Conservation (phyloP, 1,140 invertebrate species). For the Lineus longissimus region DNA sequence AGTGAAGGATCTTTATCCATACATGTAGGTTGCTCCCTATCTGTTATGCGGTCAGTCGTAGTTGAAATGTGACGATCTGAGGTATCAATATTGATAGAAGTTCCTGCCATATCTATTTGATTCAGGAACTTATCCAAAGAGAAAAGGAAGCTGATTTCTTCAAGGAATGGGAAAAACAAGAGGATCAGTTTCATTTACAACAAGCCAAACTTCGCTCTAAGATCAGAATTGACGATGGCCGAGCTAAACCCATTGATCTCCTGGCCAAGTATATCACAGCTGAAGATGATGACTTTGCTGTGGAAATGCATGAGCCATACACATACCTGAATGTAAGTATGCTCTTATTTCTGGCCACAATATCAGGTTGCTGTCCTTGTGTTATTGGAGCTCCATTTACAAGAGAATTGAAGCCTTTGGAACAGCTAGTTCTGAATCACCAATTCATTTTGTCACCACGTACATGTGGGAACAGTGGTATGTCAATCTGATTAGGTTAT, state of each 20-base stretch:
- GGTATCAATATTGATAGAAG: not conserved
- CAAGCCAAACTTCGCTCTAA: slow-evolving; percentile 73
- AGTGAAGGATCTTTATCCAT: too few species aligned
- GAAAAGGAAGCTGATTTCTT: slow-evolving; percentile 93
- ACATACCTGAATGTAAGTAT: slow-evolving; percentile 74
- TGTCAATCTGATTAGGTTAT: too few species aligned
- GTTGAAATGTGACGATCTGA: too few species aligned
- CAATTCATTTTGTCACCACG: too few species aligned
- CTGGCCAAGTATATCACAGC: slow-evolving; percentile 92
- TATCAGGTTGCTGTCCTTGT: too few species aligned
- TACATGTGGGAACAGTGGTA: too few species aligned
- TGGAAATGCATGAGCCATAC: slow-evolving; percentile 98
- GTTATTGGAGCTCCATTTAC: too few species aligned
- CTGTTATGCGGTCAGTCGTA: too few species aligned
- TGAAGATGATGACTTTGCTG: slow-evolving; percentile 70
- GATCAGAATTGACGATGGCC: slow-evolving; percentile 91
- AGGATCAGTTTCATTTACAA: slow-evolving; percentile 66
- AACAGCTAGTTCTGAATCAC: too few species aligned
- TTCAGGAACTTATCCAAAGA: slow-evolving; percentile 66
- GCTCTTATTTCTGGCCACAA: too few species aligned
- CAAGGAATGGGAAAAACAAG: slow-evolving; percentile 89
- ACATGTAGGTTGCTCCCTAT: too few species aligned
- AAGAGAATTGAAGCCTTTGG: too few species aligned
- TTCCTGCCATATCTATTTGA: not conserved
- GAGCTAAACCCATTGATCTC: slow-evolving; percentile 97